Conservation (phyloP, 2,113 vertebrate species). For the Motacilla tschutschensis region DNA sequence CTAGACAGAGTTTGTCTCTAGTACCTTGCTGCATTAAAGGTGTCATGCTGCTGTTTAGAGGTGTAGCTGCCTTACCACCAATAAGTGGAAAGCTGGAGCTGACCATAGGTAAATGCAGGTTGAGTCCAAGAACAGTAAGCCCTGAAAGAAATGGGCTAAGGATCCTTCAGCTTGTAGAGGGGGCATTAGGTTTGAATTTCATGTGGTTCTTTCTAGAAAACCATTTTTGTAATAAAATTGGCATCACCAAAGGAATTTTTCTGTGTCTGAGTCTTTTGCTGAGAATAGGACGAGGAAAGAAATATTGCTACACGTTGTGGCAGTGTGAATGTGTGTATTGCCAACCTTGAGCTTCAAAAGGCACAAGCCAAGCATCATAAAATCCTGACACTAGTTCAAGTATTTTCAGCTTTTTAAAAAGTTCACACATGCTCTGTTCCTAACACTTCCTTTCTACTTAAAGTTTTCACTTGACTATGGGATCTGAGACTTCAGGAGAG, state of each 20-base stretch:
- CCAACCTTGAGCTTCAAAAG: not conserved
- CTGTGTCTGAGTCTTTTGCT: not conserved
- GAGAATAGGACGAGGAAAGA: not conserved
- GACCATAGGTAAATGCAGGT: not conserved
- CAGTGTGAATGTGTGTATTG: not conserved
- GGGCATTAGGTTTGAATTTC: not conserved
- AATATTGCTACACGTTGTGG: not conserved
- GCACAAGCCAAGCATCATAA: not conserved
- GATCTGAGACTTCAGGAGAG: not conserved
- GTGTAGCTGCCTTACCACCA: not conserved
- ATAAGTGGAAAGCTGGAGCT: not conserved
- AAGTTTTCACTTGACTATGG: conserved; percentile 13
- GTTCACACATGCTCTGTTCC: not conserved
- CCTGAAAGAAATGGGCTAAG: not conserved
- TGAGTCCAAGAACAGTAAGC: not conserved
- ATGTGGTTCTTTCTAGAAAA: not conserved
- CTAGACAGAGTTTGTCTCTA: not conserved
- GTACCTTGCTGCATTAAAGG: not conserved
- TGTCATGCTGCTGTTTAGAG: not conserved
- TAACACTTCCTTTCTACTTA: not conserved
- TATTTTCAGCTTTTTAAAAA: not conserved
- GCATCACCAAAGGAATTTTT: not conserved
- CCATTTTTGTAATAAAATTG: not conserved
- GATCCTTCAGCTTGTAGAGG: not conserved
- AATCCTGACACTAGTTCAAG: conserved; percentile 10